Base-by-base conservation (phyloP, 1,140 invertebrate genomes). In the Drosophila paulistorum region DNA sequence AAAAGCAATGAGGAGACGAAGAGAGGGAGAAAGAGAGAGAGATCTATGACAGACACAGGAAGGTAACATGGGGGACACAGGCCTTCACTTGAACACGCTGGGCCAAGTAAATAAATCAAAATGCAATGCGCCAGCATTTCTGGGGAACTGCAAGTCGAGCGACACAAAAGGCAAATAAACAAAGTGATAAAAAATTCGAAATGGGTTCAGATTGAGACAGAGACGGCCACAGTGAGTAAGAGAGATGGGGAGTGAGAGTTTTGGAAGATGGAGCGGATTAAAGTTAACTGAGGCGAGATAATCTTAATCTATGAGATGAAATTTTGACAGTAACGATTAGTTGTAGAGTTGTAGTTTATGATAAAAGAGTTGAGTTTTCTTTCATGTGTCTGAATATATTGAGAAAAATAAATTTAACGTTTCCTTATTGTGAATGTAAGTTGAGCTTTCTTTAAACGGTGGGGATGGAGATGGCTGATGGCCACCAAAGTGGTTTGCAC, bases 81-180 rank as follows among this genome's bases (percentile, higher is more conserved):
- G 17, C 45, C 45, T 51, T 51, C 17, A 51, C 45, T 23, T 68
- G 41, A 60, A 68, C 51, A 63, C 65, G 67, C 30, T 54, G 65
- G 77, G 68, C 20, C 82, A 85, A 85, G 82, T 81, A 86, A 86
- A 86, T 86, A 86, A 86, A 86, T 86, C 82, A 86, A 86, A 62
- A 76, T 74, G 81, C 69, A 79, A 68, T 71, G 39, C 65, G 26
- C 62, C 41, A 42, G 42, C 42, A 39, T 55, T 89, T 79, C 65
- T 39, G 45, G 55, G 76, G 77, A 79, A 86, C 76, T 75, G 66
- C 79, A 77, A 69, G 45, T 9, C 70, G 51, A 86, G 66, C 48
- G 45, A 51, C 68, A 71, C 61, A 68, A 70, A 70, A 51, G 66
- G 42, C 76, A 83, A 80, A 80, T 77, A 84, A 83, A 84, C 73